Evolutionary conservation across 2,113 vertebrate species (phyloP).

Genomic region (Oplegnathus fasciatus): DNA sequence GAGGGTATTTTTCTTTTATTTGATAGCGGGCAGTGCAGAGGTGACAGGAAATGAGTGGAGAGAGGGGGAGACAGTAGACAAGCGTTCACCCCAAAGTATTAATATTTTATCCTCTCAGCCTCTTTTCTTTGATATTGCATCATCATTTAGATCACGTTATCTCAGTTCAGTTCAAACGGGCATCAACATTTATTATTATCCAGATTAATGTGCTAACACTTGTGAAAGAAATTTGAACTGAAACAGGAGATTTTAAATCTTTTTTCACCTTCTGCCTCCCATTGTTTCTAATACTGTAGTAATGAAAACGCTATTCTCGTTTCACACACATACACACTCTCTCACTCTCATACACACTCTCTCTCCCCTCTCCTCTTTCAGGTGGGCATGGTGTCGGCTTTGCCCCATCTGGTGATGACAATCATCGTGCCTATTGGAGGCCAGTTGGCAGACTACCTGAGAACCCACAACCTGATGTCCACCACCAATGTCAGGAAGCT

Average conservation of each 20-base stretch:
- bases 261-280: not conserved
- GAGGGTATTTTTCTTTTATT: not conserved
- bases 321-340: not conserved
- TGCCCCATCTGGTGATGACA: conserved; percentile 96
- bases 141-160: not conserved
- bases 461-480: conserved; percentile 90
- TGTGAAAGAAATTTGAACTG: not conserved
- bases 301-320: not conserved
- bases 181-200: not conserved
- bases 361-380: conserved; percentile 58
- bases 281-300: not conserved
- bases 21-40: not conserved
- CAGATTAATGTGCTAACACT: not conserved
- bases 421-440: conserved; percentile 93
- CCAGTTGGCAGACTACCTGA: conserved; percentile 92
- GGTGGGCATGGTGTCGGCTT: conserved; percentile 91
- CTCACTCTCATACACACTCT: not conserved
- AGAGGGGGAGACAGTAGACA: not conserved
- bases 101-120: not conserved
- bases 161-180: not conserved
- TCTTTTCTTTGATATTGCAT: not conserved
- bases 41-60: not conserved
- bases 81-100: too few relatives aligned
- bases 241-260: not conserved
- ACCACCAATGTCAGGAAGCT: conserved; percentile 95